A percentile compares a stretch with the other conserved stretches of the same genome.
phyloP scores from a whole-genome alignment of 2,113 vertebrate species.

The Hepsetus odoe region DNA sequence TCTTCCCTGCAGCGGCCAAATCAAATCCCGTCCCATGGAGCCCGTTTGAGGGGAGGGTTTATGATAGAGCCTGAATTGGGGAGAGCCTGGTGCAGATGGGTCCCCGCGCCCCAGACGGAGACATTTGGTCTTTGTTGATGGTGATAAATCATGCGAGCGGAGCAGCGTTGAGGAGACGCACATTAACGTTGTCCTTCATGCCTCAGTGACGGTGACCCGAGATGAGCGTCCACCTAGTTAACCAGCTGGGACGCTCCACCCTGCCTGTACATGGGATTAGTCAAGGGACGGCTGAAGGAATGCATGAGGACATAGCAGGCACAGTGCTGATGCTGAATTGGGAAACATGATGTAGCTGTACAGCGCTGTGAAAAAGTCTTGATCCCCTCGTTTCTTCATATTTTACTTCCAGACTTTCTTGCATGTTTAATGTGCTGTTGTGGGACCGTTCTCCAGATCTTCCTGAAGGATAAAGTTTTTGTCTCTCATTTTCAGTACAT shows the following conservation, averaged over 20 bases:
- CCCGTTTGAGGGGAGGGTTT: not conserved
- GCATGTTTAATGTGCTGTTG: no score
- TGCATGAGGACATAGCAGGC: not conserved
- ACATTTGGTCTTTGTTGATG: constrained; percentile 5
- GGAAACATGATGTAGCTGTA: not conserved
- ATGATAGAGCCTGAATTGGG: constrained; percentile 46
- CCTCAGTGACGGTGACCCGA: constrained; percentile 13
- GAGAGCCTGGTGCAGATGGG: constrained; percentile 52
- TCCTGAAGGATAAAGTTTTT: no score
- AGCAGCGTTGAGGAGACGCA: not conserved
- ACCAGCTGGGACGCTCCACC: constrained; percentile 21
- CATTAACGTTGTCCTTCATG: constrained; percentile 27
- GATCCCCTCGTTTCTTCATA: no score
- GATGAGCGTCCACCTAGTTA: constrained; percentile 7
- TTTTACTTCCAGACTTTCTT: no score
- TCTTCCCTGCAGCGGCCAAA: not conserved
- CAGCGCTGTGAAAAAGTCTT: no score
- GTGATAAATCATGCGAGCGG: constrained; percentile 47
- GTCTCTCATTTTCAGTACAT: no score
- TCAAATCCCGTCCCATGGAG: constrained; percentile 27
- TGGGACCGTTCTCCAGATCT: no score
- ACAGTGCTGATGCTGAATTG: not conserved
- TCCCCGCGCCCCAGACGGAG: constrained; percentile 1
- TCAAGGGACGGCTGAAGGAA: not conserved
- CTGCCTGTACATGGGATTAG: not conserved